Conservation (phyloP, 2,113 vertebrate species). For the Oxygymnocypris stewartii region DNA sequence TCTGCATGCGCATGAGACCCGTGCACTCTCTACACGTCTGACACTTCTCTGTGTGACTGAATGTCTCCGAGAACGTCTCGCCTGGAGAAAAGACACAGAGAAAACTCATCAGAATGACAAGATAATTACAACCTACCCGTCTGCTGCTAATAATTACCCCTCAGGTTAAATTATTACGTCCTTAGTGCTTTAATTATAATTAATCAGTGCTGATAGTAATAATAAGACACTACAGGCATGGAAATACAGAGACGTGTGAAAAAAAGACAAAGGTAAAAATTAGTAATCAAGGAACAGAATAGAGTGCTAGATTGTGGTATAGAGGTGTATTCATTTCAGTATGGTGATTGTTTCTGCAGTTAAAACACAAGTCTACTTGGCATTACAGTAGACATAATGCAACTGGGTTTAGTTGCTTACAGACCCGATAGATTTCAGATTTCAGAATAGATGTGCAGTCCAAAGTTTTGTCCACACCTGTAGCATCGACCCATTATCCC, state of each 20-base stretch:
- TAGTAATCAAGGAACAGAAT: not conserved
- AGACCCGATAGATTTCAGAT: not conserved
- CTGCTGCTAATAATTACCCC: not conserved
- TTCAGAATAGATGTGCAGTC: slow-evolving; percentile 7
- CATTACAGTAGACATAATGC: not conserved
- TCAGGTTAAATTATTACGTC: slow-evolving; percentile 51
- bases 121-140: not conserved
- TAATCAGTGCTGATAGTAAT: not conserved
- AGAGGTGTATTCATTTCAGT: slow-evolving; percentile 57
- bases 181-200: slow-evolving; percentile 2
- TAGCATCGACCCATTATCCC: too few relatives aligned
- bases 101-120: not conserved
- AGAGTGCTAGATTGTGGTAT: not conserved
- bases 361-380: slow-evolving; percentile 9
- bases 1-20: slow-evolving; percentile 87
- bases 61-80: slow-evolving; percentile 87
- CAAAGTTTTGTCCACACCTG: not conserved
- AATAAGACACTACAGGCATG: not conserved
- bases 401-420: not conserved
- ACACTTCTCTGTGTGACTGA: slow-evolving; percentile 86
- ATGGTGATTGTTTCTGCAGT: slow-evolving; percentile 62
- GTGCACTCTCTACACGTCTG: slow-evolving; percentile 82
- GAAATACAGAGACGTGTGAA: not conserved
- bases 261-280: not conserved
- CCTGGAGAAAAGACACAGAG: slow-evolving; percentile 66